These are phyloP conservation scores for Hermaeophaga mercurialis DNA, from an alignment of 2,888 invertebrate genomes.

Conservation along the genomic window DNA sequence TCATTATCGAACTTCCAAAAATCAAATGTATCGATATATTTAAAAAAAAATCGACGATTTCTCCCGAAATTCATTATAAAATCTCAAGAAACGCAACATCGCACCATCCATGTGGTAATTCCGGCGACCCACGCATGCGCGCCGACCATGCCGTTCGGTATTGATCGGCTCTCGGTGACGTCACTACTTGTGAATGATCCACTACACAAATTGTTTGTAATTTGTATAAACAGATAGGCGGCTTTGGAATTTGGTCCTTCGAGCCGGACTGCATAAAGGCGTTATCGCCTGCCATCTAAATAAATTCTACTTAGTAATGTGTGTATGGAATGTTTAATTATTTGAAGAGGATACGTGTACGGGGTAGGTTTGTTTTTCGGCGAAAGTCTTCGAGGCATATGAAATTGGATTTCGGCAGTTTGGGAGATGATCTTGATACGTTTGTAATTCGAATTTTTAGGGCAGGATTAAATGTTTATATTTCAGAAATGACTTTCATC, in stretches of 20 bases:
- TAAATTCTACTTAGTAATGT: conserved; percentile 35
- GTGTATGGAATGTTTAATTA: conserved; percentile 37
- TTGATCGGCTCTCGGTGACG: conserved; percentile 52
- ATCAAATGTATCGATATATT: no score
- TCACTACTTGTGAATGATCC: conserved; percentile 56
- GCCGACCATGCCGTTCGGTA: conserved; percentile 46
- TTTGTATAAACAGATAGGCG: conserved; percentile 43
- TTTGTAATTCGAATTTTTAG: no score
- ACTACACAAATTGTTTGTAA: conserved; percentile 53
- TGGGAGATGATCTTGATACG: neutral
- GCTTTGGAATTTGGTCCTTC: conserved; percentile 29
- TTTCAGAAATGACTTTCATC: no score
- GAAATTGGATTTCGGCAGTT: conserved; percentile 9
- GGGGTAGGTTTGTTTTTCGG: conserved; percentile 15
- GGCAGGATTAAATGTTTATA: no score
- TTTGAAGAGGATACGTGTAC: conserved; percentile 20
- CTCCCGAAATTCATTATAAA: neutral
- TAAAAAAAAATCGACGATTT: no score
- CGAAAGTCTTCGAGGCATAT: neutral
- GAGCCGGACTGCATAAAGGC: conserved; percentile 15
- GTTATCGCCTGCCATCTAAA: conserved; percentile 11
- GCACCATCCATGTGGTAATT: conserved; percentile 29
- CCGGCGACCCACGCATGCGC: conserved; percentile 24
- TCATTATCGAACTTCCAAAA: no score
- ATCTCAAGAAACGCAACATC: conserved; percentile 17